Evolutionary conservation across 2,888 invertebrate species (phyloP).

Genomic region (Strigamia transsilvanica): DNA sequence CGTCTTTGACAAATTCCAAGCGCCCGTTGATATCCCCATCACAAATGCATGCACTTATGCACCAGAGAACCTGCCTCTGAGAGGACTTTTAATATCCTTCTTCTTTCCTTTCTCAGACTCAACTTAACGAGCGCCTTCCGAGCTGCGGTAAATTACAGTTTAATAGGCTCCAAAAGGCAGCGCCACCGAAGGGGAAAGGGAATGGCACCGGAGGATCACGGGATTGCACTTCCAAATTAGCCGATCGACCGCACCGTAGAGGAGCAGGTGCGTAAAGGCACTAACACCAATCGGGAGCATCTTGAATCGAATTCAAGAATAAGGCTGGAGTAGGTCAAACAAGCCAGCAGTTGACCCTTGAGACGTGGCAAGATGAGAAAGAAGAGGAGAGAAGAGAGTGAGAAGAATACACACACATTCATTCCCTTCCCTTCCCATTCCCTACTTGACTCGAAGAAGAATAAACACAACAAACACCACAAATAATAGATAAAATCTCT

Average conservation of each 20-base stretch:
- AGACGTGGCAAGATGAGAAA: background rate
- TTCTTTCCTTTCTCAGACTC: background rate
- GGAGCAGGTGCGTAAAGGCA: background rate
- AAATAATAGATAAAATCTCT: no score
- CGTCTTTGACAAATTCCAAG: background rate
- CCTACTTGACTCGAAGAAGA: no score
- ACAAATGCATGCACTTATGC: slow-evolving; percentile 3
- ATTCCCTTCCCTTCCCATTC: no score
- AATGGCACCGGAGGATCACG: background rate
- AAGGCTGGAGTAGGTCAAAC: background rate
- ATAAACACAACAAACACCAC: no score
- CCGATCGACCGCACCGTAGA: background rate
- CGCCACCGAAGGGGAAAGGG: background rate
- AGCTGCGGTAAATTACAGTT: background rate
- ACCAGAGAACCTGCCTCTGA: background rate
- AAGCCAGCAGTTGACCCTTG: background rate
- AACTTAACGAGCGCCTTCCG: background rate
- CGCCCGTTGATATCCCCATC: background rate
- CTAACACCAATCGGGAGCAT: background rate
- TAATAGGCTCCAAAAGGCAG: slow-evolving; percentile 2
- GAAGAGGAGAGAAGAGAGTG: no score
- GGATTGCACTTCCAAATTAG: slow-evolving; percentile 3
- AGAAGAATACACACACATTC: no score
- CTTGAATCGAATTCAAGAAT: background rate
- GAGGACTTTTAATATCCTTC: slow-evolving; percentile 8